A percentile compares a stretch with the other conserved stretches of the same genome.
Conservation (phyloP, 2,888 invertebrate genomes). For the Protodeltote pygarga region DNA sequence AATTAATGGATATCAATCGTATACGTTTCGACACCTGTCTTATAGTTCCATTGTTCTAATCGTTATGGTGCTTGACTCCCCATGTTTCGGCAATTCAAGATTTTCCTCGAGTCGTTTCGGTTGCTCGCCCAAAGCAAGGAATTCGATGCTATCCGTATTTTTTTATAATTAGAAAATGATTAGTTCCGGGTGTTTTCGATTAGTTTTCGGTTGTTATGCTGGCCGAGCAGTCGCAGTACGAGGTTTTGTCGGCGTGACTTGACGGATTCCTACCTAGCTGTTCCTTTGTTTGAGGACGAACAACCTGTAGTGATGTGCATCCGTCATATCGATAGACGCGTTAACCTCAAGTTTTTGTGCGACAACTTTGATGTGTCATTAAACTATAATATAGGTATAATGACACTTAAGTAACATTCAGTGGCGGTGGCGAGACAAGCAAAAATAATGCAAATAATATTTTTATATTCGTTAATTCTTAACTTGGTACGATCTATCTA, state of each 20-base stretch:
- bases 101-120: constrained; percentile 59
- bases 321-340: constrained; percentile 45
- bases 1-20: constrained; percentile 39
- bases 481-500: too few species aligned
- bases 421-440: constrained; percentile 8
- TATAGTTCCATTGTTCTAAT: constrained; percentile 48
- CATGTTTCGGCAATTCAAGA: constrained; percentile 45
- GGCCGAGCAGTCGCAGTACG: constrained; percentile 51
- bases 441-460: constrained; percentile 18
- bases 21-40: constrained; percentile 47
- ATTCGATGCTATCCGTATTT: constrained; percentile 71
- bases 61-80: constrained; percentile 41
- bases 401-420: constrained; percentile 31
- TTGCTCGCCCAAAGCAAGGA: constrained; percentile 58
- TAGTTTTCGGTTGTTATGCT: constrained; percentile 76
- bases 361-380: constrained; percentile 42
- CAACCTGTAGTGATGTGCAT: constrained; percentile 56
- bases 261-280: constrained; percentile 76
- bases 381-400: constrained; percentile 40
- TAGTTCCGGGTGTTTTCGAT: constrained; percentile 84
- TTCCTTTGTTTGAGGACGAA: constrained; percentile 74
- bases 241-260: constrained; percentile 73
- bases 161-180: constrained; percentile 81
- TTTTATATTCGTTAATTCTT: constrained; percentile 9
- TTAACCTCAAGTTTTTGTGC: constrained; percentile 33